These are phyloP conservation scores for Apocrypta bakeri DNA, from an alignment of 1,140 invertebrate genomes.

Conservation along the genomic window DNA sequence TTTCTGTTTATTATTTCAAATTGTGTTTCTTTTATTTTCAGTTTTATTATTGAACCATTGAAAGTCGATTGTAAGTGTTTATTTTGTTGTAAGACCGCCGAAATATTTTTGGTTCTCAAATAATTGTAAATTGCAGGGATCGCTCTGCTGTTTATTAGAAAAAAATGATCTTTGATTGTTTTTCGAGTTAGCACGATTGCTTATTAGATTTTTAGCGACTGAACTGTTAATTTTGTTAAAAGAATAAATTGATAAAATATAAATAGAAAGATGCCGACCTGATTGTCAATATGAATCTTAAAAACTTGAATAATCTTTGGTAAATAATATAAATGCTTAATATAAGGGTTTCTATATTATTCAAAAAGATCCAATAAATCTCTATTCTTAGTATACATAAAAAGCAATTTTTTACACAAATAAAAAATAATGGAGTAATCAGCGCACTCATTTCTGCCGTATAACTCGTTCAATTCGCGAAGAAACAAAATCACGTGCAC, in stretches of 20 bases:
- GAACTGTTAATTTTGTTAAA: neutral
- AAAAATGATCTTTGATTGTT: neutral
- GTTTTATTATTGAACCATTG: neutral
- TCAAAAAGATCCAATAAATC: neutral
- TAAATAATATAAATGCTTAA: neutral
- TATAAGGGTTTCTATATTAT: neutral
- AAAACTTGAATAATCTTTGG: neutral
- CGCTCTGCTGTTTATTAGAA: conserved; percentile 3
- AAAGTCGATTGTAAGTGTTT: conserved; percentile 11
- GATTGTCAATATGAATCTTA: neutral
- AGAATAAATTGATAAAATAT: neutral
- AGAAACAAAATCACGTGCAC: neutral
- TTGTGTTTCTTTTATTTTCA: neutral
- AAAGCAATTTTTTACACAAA: conserved; percentile 15
- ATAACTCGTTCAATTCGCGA: neutral
- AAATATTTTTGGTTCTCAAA: neutral
- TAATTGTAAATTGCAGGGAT: neutral
- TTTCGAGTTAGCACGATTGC: neutral
- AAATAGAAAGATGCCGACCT: neutral
- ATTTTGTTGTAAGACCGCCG: neutral
- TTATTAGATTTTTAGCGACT: too few relatives aligned
- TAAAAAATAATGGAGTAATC: conserved; percentile 19
- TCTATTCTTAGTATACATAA: neutral
- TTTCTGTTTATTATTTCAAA: neutral
- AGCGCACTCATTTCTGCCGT: conserved; percentile 14